Percentiles rank a stretch among this genome's conserved stretches.
These are phyloP conservation scores for Eurystomus gularis DNA, from an alignment of 2,113 vertebrate species.

Conservation along the genomic window DNA sequence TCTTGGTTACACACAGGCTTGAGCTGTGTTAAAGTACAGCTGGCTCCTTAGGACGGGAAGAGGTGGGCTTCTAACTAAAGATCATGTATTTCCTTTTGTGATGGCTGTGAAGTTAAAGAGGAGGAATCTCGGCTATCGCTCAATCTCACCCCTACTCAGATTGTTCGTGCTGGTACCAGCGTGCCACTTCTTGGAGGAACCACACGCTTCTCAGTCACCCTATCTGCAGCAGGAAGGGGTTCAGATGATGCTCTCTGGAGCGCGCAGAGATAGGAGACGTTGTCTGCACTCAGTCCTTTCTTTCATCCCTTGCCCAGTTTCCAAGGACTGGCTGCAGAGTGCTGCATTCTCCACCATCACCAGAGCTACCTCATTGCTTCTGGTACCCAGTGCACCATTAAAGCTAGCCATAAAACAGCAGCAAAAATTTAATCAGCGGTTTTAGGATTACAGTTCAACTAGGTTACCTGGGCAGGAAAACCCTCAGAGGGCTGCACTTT, in stretches of 20 bases:
- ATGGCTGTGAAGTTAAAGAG: not conserved
- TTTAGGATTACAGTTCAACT: not conserved
- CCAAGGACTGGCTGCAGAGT: not conserved
- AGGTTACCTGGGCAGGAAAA: not conserved
- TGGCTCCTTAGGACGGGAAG: not conserved
- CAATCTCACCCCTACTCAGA: not conserved
- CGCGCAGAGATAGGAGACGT: not conserved
- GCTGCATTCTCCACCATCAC: not conserved
- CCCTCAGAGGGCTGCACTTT: not conserved
- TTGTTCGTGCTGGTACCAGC: not conserved
- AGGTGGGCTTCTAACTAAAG: not conserved
- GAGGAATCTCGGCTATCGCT: not conserved
- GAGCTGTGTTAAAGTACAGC: not conserved
- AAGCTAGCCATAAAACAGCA: not conserved
- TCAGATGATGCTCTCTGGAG: not conserved
- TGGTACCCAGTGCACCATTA: not conserved
- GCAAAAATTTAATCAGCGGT: not conserved
- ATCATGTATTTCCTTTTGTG: not conserved
- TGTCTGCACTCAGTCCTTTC: not conserved
- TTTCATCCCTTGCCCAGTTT: not conserved
- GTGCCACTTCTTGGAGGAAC: not conserved
- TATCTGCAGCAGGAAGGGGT: fast-evolving
- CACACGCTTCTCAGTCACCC: not conserved
- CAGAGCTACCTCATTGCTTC: not conserved
- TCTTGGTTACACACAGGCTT: not conserved